Evolutionary conservation across 2,113 vertebrate species (phyloP).

Genomic region (Paradisaea rubra): DNA sequence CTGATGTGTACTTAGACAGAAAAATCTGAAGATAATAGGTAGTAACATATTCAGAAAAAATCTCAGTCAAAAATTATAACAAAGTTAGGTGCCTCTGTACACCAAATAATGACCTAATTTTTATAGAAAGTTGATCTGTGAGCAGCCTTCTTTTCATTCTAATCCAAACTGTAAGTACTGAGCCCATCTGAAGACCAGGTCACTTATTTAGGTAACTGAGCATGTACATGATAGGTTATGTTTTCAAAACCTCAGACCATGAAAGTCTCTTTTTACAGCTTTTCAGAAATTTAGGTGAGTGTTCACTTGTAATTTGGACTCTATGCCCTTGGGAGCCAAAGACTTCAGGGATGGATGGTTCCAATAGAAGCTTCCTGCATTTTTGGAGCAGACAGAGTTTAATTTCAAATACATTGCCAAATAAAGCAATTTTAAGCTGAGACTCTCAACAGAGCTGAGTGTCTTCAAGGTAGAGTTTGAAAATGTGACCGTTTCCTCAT

Average conservation of each 20-base stretch:
- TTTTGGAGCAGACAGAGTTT: background rate
- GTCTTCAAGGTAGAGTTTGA: background rate
- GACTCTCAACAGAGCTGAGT: background rate
- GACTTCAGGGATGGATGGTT: background rate
- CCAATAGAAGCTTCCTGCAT: background rate
- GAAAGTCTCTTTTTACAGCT: background rate
- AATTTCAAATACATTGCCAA: background rate
- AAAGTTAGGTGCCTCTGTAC: background rate
- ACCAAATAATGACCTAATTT: background rate
- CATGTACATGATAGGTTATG: background rate
- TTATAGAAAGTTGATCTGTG: background rate
- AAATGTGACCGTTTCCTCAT: background rate
- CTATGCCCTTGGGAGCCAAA: background rate
- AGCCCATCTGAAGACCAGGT: background rate
- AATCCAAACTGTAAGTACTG: background rate
- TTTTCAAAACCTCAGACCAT: background rate
- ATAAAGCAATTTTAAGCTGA: background rate
- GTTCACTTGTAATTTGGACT: background rate
- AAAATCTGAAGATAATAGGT: background rate
- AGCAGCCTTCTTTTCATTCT: background rate
- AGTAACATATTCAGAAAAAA: background rate
- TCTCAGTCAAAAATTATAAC: background rate
- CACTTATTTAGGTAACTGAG: background rate
- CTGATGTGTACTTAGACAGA: background rate
- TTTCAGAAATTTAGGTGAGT: background rate